These are phyloP conservation scores for Drosophila leonis DNA, from an alignment of 2,888 invertebrate genomes.

Conservation along the genomic window DNA sequence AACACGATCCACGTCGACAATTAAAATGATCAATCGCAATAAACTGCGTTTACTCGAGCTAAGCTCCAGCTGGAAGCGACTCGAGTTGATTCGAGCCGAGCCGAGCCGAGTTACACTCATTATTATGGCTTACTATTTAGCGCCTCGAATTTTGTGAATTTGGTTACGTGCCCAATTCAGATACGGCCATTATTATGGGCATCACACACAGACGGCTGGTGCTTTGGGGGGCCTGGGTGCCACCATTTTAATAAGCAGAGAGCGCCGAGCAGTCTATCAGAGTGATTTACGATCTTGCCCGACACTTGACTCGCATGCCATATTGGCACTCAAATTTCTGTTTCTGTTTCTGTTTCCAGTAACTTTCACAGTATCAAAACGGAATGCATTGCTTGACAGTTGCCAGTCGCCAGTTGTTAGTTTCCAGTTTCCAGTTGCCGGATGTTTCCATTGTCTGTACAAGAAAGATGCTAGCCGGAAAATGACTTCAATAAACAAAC, in stretches of 20 bases:
- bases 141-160: slow-evolving; percentile 36
- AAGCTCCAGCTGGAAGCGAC: neutral
- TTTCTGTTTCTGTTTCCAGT: slow-evolving; percentile 30
- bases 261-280: slow-evolving; percentile 46
- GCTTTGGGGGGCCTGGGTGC: slow-evolving; percentile 37
- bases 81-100: neutral
- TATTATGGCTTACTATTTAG: slow-evolving; percentile 39
- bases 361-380: slow-evolving; percentile 59
- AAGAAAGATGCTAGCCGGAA: slow-evolving; percentile 30
- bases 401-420: neutral
- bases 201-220: slow-evolving; percentile 23
- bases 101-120: slow-evolving; percentile 12
- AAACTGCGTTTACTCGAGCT: slow-evolving; percentile 9
- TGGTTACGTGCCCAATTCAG: slow-evolving; percentile 48
- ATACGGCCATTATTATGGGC: slow-evolving; percentile 59
- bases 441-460: slow-evolving; percentile 38
- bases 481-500: slow-evolving; percentile 60
- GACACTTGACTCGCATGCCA: slow-evolving; percentile 61
- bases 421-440: slow-evolving; percentile 24
- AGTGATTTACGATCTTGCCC: slow-evolving; percentile 67
- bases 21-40: slow-evolving; percentile 44
- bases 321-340: slow-evolving; percentile 41
- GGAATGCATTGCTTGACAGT: slow-evolving; percentile 4
- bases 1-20: slow-evolving; percentile 31
- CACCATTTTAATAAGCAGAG: slow-evolving; percentile 35